A percentile compares a stretch with the other conserved stretches of the same genome.
These are phyloP conservation scores for Columba livia DNA, from an alignment of 2,113 vertebrate genomes.

Conservation along the genomic window DNA sequence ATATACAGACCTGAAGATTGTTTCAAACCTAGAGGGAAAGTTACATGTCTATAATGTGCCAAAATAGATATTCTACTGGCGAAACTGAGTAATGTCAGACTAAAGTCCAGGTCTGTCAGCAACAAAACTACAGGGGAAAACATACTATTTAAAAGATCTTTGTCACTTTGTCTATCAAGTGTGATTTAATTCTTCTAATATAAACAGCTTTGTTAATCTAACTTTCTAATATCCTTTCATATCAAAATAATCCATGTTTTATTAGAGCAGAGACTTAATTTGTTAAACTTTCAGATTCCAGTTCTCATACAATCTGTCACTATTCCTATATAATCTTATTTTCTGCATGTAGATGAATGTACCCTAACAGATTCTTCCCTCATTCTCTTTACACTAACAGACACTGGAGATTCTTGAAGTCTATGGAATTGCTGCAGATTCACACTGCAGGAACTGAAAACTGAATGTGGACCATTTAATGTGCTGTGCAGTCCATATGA, in stretches of 20 bases:
- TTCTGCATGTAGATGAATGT: neutral
- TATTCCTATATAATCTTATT: neutral
- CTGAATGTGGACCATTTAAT: neutral
- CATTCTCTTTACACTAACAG: neutral
- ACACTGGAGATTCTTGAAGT: neutral
- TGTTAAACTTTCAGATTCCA: neutral
- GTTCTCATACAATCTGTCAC: neutral
- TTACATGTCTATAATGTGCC: neutral
- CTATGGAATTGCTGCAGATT: neutral
- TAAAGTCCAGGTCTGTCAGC: neutral
- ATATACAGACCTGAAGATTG: neutral
- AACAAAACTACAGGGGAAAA: neutral
- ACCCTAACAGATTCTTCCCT: neutral
- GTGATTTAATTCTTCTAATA: neutral
- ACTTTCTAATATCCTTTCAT: neutral
- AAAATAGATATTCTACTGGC: neutral
- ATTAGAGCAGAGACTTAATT: neutral
- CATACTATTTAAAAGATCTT: neutral
- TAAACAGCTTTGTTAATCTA: neutral
- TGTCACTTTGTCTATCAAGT: neutral
- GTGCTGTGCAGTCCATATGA: neutral
- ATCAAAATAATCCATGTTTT: neutral
- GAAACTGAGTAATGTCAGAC: neutral
- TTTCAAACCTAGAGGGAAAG: neutral
- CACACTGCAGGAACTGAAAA: neutral